Percentiles rank a stretch among this genome's conserved stretches.
These are phyloP conservation scores for Cydia pomonella DNA, from an alignment of 1,140 invertebrate genomes.

Conservation along the genomic window DNA sequence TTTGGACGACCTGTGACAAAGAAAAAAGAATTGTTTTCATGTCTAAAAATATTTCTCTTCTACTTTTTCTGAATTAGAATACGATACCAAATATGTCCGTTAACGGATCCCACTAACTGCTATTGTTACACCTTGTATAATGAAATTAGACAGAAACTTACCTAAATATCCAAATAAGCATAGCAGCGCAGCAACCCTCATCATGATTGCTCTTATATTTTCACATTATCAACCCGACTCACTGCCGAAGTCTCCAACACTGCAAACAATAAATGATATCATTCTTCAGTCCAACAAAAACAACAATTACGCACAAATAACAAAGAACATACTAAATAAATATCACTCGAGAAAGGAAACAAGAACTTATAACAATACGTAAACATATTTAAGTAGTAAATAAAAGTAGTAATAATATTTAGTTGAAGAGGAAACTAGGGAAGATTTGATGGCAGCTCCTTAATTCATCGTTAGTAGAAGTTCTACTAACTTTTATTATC, in stretches of 20 bases:
- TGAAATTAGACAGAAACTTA: constrained; percentile 47
- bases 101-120: too few species aligned
- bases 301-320: constrained; percentile 18
- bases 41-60: too few species aligned
- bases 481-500: constrained; percentile 42
- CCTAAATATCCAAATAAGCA: constrained; percentile 61
- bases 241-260: constrained; percentile 30
- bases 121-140: too few species aligned
- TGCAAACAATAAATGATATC: constrained; percentile 3
- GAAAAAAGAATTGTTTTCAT: too few species aligned
- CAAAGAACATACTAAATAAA: constrained; percentile 26
- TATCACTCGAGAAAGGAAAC: not conserved
- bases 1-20: too few species aligned
- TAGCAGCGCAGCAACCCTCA: constrained; percentile 63
- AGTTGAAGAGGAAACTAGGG: constrained; percentile 15
- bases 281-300: not conserved
- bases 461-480: constrained; percentile 43
- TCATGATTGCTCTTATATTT: constrained; percentile 52
- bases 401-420: constrained; percentile 27
- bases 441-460: constrained; percentile 32
- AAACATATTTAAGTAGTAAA: constrained; percentile 28
- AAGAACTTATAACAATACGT: constrained; percentile 24
- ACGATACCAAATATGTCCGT: too few species aligned
- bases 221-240: constrained; percentile 54
- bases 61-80: too few species aligned